Conservation (phyloP, 2,888 invertebrate species). For the Pteria penguin region DNA sequence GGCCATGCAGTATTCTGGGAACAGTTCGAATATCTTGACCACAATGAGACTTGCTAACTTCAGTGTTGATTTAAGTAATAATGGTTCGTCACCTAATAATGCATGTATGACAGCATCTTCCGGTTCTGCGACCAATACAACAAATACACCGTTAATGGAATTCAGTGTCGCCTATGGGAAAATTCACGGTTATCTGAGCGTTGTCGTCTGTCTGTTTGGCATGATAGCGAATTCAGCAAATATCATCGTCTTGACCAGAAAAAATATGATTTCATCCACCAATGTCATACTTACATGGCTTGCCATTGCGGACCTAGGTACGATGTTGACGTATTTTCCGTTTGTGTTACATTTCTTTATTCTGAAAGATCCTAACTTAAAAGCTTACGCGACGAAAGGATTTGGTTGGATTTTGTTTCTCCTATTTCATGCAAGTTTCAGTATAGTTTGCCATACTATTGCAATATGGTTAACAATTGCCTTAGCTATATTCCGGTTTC, state of each 20-base stretch:
- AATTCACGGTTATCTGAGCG: slow-evolving; percentile 91
- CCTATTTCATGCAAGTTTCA: slow-evolving; percentile 91
- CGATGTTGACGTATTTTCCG: slow-evolving; percentile 93
- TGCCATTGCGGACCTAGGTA: slow-evolving; percentile 93
- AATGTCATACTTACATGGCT: slow-evolving; percentile 92
- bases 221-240: slow-evolving; percentile 94
- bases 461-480: slow-evolving; percentile 96
- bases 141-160: slow-evolving; percentile 44
- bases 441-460: slow-evolving; percentile 92
- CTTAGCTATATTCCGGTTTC: slow-evolving; percentile 94
- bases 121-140: slow-evolving; percentile 20
- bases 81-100: not conserved
- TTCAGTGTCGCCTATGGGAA: slow-evolving; percentile 67
- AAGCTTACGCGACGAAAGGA: slow-evolving; percentile 68
- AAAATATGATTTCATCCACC: slow-evolving; percentile 94
- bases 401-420: slow-evolving; percentile 80
- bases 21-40: not conserved
- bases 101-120: not conserved
- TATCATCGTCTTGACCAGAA: slow-evolving; percentile 92
- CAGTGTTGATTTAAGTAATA: not conserved
- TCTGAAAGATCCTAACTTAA: slow-evolving; percentile 62
- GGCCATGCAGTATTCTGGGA: not conserved
- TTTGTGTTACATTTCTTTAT: slow-evolving; percentile 87
- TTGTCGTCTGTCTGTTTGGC: slow-evolving; percentile 93
- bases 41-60: not conserved